phyloP scores from a whole-genome alignment of 1,140 invertebrate genomes.

The Lamellibrachia luymesi region DNA sequence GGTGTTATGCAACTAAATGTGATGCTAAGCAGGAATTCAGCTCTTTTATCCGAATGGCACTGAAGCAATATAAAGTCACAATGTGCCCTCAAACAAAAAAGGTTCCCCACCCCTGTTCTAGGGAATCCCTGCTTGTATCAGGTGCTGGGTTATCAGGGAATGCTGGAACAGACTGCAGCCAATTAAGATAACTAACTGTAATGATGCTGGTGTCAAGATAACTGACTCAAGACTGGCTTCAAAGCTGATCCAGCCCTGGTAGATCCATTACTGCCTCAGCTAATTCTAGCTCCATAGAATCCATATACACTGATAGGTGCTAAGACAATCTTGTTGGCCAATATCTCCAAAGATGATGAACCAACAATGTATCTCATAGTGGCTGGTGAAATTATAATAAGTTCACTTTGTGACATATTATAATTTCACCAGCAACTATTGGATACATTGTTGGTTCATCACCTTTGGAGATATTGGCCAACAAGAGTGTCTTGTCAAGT shows the following conservation, averaged over 20 bases:
- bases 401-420: too few relatives aligned
- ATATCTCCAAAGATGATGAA: too few relatives aligned
- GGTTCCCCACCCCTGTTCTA: background rate
- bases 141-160: conserved; percentile 3
- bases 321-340: background rate
- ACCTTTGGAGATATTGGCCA: too few relatives aligned
- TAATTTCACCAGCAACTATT: too few relatives aligned
- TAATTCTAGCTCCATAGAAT: background rate
- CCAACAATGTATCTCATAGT: too few relatives aligned
- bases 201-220: background rate
- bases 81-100: background rate
- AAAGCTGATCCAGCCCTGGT: background rate
- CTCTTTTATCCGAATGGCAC: background rate
- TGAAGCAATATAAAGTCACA: background rate
- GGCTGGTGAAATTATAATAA: too few relatives aligned
- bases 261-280: background rate
- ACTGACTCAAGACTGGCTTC: background rate
- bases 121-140: background rate
- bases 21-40: too few relatives aligned
- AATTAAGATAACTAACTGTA: background rate
- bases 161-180: background rate
- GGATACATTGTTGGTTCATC: too few relatives aligned
- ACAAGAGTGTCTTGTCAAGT: background rate
- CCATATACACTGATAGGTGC: background rate
- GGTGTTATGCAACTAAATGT: too few relatives aligned